Evolutionary conservation across 2,888 invertebrate genomes (phyloP).

Genomic region (Xanthorhoe spadicearia): DNA sequence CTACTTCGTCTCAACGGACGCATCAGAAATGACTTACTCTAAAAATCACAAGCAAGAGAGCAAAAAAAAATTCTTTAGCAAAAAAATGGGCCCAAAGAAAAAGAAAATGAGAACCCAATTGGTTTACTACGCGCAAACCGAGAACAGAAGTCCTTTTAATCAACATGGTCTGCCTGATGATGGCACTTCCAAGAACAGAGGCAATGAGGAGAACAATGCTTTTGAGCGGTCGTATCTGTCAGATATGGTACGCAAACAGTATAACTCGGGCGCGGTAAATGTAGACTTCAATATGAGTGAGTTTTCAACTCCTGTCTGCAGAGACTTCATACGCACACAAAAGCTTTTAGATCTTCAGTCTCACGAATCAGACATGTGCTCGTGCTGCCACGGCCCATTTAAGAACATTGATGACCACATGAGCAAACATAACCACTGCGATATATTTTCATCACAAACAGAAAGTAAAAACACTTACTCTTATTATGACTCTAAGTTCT

Average conservation of each 20-base stretch:
- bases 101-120: conserved; percentile 35
- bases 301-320: conserved; percentile 67
- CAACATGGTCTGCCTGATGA: conserved; percentile 16
- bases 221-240: conserved; percentile 51
- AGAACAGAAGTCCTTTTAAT: conserved; percentile 32
- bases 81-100: conserved; percentile 29
- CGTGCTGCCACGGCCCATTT: conserved; percentile 65
- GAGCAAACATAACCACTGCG: conserved; percentile 34
- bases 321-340: conserved; percentile 28
- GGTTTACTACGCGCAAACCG: conserved; percentile 37
- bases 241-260: conserved; percentile 62
- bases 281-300: conserved; percentile 58
- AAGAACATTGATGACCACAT: conserved; percentile 63
- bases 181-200: conserved; percentile 19
- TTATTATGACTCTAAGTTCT: conserved; percentile 69
- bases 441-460: conserved; percentile 33
- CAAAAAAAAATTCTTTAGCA: conserved; percentile 28
- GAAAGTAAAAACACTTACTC: conserved; percentile 49
- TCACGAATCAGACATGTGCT: conserved; percentile 62
- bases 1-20: conserved; percentile 6
- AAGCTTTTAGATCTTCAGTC: background rate
- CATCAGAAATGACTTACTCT: conserved; percentile 23
- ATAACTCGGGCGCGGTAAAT: conserved; percentile 52
- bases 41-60: conserved; percentile 20
- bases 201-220: conserved; percentile 13